Base-by-base conservation (phyloP, 1,140 invertebrate species). In the Adoxophyes honmai region DNA sequence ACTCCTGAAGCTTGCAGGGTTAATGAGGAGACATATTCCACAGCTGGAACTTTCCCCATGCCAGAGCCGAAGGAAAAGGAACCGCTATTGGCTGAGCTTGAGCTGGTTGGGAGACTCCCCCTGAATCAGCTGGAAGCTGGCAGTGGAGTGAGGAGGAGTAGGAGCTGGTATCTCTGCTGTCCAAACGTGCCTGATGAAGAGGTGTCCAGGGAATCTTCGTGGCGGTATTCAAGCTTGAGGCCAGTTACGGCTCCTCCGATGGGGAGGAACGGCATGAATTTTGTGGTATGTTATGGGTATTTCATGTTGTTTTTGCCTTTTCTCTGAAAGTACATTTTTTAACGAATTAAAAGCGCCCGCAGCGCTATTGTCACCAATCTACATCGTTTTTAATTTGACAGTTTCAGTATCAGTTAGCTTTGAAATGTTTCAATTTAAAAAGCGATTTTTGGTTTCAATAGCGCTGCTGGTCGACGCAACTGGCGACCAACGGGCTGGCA, bases 81-180 rank as follows among this genome's bases (percentile, higher is more conserved):
- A 35, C 77, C 83, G 0, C 18, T 89, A 52, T 37, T 88, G n/a
- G 85, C 85, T 0, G 85, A 88, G 21, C 15, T 88, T 34, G 82
- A 86, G 48, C 75, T 88, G 0, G 85, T 88, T 0, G 85, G 85
- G 0, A 52, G 85, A 4, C 55, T 86, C 11, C 78, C 76, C 7
- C 15, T 83, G 57, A 81, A 71, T 4, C 81, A 80, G 53, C 37
- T 81, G 64, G 84, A 82, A 6, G 59, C 63, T 0, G 54, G 59
- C 0, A 53, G 68, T 0, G 77, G 82, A 0, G 86, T 89, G 0
- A 66, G 84, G 14, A 65, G 88, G 7, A 88, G 79, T 34, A 70
- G 88, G 53, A 85, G 81, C 53, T 90, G 88, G 88, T 90, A 88
- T 48, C 68, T 90, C 15, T 90, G 88, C 69, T 90, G 88, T 54